Evolutionary conservation across 2,888 invertebrate species (phyloP), one percentile per base, ranked within the genome.

Genomic region (Drosophila testacea): DNA sequence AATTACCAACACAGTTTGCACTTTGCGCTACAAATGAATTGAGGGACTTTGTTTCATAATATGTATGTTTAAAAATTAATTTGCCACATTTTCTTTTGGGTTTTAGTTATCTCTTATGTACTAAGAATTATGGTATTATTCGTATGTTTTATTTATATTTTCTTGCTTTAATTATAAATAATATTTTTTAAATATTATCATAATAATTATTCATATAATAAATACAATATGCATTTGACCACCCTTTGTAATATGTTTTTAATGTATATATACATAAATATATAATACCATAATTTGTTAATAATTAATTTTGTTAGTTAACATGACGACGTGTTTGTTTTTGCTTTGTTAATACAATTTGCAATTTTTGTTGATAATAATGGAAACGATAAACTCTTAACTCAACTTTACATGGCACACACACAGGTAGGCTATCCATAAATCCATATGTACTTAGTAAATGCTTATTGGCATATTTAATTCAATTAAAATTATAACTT

Each of bases 321-420:
- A 90, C 90, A 91, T 91, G 88, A 90, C 90, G 90, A 90, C 90
- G 89, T 91, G 90, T 89, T 88, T 88, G 83, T 70, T 79, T 76
- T 85, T 83, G 83, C 73, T 63, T 83, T 85, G 72, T 74, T 83
- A 69, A 72, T 76, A 88, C 87, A 83, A 77, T 77, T 77, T 42
- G 81, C 85, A 89, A 84, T 59, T 64, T 69, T 69, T 59, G 64
- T 70, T 76, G 59, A 69, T 59, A 83, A 77, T 70, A 68, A 72
- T 73, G 42, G 62, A 67, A 63, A 56, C 32, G 50, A 69, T 52
- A 51, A 69, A 41, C 55, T 54, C 73, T 77, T 63, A 83, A 83
- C 73, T 74, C 62, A 88, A 81, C 78, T 87, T 82, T 82, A 83
- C 75, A 86, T 72, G 66, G 70, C 77, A 79, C 73, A 86, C 79